Evolutionary conservation across 1,140 invertebrate species (phyloP), one percentile per base, ranked within the genome.

Genomic region (Drosophila nannoptera): DNA sequence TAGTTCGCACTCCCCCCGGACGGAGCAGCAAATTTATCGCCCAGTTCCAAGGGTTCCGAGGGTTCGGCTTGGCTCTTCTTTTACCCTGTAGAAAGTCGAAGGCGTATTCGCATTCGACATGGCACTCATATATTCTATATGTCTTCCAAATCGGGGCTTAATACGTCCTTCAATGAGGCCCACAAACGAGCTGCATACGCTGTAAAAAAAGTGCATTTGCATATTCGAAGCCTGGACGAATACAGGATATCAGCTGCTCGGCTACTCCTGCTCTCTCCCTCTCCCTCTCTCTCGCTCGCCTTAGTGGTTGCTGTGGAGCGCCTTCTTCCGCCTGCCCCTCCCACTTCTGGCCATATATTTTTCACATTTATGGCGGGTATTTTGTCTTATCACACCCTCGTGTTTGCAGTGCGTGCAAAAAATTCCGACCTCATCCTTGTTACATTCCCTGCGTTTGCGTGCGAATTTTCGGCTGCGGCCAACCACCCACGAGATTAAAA

Each of bases 311-410:
- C 69, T 64, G 22, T 50, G 49, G 59, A 49, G 61, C 42, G 65
- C 49, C 68, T 74, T 69, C 77, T 77, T 86, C 69, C 70, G 71
- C 68, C 75, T 78, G 83, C 66, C 75, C 69, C 74, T 77, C 78
- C 76, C 68, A 75, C 67, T 82, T 83, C 60, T 71, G 78, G 69
- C 78, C 78, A 83, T 87, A 87, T 87, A 87, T 87, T 87, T 87
- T 87, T 87, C 83, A 87, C 83, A 87, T 87, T 87, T 87, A 87
- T 84, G 76, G 75, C 67, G 67, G 78, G 83, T 87, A 87, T 87
- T 87, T 86, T 87, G 83, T 87, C 82, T 87, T 87, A 87, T 87
- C 82, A 86, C 82, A 87, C 82, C 82, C 83, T 75, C 81, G 77
- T 86, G 81, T 72, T 81, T 81, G 82, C 82, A 86, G 70, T 86